These are phyloP conservation scores for Odontesthes bonariensis DNA, from an alignment of 2,113 vertebrate species.

Conservation along the genomic window DNA sequence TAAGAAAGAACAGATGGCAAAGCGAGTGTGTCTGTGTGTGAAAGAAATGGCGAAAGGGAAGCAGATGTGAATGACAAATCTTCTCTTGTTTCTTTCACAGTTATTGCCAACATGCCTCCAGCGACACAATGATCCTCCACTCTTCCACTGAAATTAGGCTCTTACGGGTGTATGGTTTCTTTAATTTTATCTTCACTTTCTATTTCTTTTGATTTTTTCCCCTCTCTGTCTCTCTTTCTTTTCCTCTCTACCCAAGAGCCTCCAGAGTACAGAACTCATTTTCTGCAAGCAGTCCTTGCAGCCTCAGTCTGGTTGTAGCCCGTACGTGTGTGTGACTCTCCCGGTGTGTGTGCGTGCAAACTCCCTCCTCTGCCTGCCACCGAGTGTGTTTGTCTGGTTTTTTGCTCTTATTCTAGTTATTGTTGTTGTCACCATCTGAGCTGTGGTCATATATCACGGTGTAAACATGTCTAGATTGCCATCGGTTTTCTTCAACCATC, in stretches of 20 bases:
- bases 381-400: constrained; percentile 10
- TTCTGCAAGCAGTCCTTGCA: constrained; percentile 59
- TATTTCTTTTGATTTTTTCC: neutral
- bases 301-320: constrained; percentile 33
- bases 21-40: constrained; percentile 21
- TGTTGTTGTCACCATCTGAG: constrained; percentile 11
- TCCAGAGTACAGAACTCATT: constrained; percentile 67
- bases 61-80: constrained; percentile 51
- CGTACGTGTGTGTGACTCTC: constrained; percentile 13
- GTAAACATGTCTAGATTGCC: constrained; percentile 15
- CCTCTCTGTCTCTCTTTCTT: neutral
- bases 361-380: constrained; percentile 9
- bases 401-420: neutral
- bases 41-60: constrained; percentile 32
- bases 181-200: neutral
- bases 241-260: constrained; percentile 5
- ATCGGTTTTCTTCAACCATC: constrained; percentile 16
- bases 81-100: constrained; percentile 41
- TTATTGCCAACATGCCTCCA: constrained; percentile 57
- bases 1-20: constrained; percentile 62
- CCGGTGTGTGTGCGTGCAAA: neutral
- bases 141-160: constrained; percentile 17
- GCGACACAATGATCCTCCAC: constrained; percentile 37
- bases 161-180: neutral
- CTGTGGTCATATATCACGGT: constrained; percentile 28